A percentile compares a stretch with the other conserved stretches of the same genome.
phyloP scores from a whole-genome alignment of 1,140 invertebrate genomes.

The Rhynchophorus ferrugineus region DNA sequence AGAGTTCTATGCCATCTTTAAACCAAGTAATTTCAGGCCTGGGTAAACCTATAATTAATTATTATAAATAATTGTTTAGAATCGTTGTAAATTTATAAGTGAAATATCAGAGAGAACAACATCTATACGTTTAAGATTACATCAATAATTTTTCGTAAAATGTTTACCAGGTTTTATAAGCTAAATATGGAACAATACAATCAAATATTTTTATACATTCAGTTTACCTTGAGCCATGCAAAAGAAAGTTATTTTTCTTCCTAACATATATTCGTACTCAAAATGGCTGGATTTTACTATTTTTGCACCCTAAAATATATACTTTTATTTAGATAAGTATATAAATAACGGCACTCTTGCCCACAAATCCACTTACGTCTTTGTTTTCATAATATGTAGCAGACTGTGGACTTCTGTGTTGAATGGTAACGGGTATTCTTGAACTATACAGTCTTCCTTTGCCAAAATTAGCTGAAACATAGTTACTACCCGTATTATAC shows the following conservation, averaged over 20 bases:
- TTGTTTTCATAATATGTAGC: conserved; percentile 65
- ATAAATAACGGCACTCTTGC: neutral
- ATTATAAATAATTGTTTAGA: too few relatives aligned
- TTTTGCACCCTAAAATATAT: conserved; percentile 69
- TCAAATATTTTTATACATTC: neutral
- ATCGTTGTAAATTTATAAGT: too few relatives aligned
- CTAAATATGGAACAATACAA: too few relatives aligned
- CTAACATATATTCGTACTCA: conserved; percentile 85
- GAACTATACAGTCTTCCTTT: conserved; percentile 45
- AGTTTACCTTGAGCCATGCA: conserved; percentile 71
- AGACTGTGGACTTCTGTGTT: conserved; percentile 56
- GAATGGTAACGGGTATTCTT: conserved; percentile 54
- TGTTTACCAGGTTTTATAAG: too few relatives aligned
- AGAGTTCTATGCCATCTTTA: conserved; percentile 85
- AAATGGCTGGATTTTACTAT: conserved; percentile 84
- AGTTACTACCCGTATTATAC: neutral
- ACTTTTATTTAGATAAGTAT: neutral
- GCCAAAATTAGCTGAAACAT: conserved; percentile 30
- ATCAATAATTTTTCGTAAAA: neutral
- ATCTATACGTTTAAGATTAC: neutral
- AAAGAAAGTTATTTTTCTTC: conserved; percentile 86
- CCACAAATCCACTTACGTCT: conserved; percentile 52
- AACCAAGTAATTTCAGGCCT: conserved; percentile 86
- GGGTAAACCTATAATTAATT: conserved; percentile 47
- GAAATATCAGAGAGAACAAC: too few relatives aligned